Conservation (phyloP, 2,797 vertebrate species). For the Phataginus tetradactyla region DNA sequence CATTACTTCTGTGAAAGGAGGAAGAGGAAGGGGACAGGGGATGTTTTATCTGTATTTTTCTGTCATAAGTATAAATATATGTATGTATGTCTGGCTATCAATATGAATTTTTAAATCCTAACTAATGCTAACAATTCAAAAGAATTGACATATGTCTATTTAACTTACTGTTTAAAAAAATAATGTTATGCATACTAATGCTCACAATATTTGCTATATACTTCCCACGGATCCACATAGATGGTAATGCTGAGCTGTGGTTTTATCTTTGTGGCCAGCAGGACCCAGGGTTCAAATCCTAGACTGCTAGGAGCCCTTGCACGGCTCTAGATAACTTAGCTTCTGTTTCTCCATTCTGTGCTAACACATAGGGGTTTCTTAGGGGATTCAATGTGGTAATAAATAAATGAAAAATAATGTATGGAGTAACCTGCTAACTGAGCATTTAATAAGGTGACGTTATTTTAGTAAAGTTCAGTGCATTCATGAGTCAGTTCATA, state of each 20-base stretch:
- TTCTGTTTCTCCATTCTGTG: neutral
- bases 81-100: neutral
- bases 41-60: neutral
- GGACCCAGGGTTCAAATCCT: neutral
- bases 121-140: neutral
- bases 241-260: neutral
- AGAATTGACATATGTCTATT: neutral
- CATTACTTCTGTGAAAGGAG: neutral
- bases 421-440: neutral
- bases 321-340: neutral
- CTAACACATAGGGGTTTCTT: neutral
- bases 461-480: neutral
- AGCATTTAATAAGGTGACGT: neutral
- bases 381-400: neutral
- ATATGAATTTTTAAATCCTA: neutral
- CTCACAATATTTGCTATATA: neutral
- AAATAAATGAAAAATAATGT: neutral
- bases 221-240: neutral
- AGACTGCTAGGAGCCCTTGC: rapidly evolving
- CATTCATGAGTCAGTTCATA: neutral
- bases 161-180: neutral
- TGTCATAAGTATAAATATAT: neutral
- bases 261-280: neutral
- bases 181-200: neutral
- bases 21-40: neutral